These are phyloP conservation scores for Macrophya annulata DNA, from an alignment of 2,888 invertebrate genomes.

Conservation along the genomic window DNA sequence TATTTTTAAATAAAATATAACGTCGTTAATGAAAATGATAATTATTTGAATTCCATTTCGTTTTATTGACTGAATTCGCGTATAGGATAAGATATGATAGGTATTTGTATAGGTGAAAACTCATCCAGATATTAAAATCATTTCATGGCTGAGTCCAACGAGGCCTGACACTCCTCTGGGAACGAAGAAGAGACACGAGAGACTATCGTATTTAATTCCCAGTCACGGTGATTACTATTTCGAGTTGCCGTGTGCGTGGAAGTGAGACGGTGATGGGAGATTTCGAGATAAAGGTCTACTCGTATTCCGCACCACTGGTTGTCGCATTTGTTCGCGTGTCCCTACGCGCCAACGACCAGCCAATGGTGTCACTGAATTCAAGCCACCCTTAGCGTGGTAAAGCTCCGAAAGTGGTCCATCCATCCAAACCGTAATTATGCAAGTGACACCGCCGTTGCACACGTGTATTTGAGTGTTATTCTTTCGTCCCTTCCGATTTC, in stretches of 20 bases:
- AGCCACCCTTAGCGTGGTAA: conserved; percentile 63
- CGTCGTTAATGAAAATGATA: too few species aligned
- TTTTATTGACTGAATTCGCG: not conserved
- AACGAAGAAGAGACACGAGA: conserved; percentile 32
- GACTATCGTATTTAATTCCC: conserved; percentile 48
- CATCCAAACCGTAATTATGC: conserved; percentile 74
- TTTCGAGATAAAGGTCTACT: conserved; percentile 50
- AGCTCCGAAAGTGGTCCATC: conserved; percentile 66
- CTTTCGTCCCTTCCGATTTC: not conserved
- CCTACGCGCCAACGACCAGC: conserved; percentile 54
- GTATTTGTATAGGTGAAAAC: not conserved
- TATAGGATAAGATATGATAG: too few species aligned
- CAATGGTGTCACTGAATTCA: conserved; percentile 65
- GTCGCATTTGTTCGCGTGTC: conserved; percentile 59
- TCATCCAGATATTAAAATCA: not conserved
- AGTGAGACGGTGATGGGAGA: conserved; percentile 48
- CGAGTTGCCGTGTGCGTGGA: conserved; percentile 43
- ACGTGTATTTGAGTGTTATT: conserved; percentile 29
- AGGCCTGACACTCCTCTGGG: conserved; percentile 39
- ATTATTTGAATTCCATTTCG: not conserved
- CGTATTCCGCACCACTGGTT: conserved; percentile 22
- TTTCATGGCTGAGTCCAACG: not conserved
- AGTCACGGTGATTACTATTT: conserved; percentile 54
- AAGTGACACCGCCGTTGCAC: conserved; percentile 62
- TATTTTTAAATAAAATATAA: not conserved